Evolutionary conservation across 92 coral and sea anemone genomes (phyloP).

Genomic region (Ricordea florida): DNA sequence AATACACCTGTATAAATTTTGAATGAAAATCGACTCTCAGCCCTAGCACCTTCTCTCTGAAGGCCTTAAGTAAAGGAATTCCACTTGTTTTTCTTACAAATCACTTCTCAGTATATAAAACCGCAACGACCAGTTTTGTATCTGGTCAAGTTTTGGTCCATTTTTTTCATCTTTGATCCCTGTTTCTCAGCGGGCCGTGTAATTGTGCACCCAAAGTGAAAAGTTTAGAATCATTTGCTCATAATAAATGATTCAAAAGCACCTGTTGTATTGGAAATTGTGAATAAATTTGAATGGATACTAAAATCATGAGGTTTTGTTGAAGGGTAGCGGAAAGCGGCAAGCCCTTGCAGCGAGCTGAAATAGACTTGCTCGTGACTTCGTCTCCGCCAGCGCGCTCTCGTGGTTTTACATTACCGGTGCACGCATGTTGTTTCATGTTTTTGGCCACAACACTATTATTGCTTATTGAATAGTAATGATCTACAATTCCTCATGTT

Average conservation of each 20-base stretch:
- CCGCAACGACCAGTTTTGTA: constrained; percentile 50
- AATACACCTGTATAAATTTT: constrained; percentile 90
- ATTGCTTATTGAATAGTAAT: constrained; percentile 85
- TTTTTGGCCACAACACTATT: constrained; percentile 73
- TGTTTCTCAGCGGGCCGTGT: constrained; percentile 75
- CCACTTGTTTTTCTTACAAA: neutral
- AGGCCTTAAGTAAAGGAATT: constrained; percentile 51
- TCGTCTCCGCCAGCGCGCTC: neutral
- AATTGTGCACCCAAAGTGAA: constrained; percentile 81
- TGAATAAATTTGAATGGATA: constrained; percentile 74
- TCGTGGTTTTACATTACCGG: constrained; percentile 23
- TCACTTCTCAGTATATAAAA: constrained; percentile 2
- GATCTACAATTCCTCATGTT: constrained; percentile 66
- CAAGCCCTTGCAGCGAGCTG: neutral
- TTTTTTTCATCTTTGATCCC: constrained; percentile 85
- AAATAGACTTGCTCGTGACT: neutral
- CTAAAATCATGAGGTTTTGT: neutral
- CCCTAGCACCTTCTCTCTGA: constrained; percentile 32
- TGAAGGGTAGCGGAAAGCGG: neutral
- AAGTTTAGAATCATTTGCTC: constrained; percentile 85
- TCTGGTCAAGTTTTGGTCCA: constrained; percentile 45
- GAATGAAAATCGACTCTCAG: constrained; percentile 76
- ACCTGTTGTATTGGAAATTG: constrained; percentile 73
- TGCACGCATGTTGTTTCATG: constrained; percentile 64
- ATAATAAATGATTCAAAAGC: constrained; percentile 88